Evolutionary conservation across 2,113 vertebrate genomes (phyloP), one percentile per base, ranked within the genome.

Genomic region (Pteruthius melanotis): DNA sequence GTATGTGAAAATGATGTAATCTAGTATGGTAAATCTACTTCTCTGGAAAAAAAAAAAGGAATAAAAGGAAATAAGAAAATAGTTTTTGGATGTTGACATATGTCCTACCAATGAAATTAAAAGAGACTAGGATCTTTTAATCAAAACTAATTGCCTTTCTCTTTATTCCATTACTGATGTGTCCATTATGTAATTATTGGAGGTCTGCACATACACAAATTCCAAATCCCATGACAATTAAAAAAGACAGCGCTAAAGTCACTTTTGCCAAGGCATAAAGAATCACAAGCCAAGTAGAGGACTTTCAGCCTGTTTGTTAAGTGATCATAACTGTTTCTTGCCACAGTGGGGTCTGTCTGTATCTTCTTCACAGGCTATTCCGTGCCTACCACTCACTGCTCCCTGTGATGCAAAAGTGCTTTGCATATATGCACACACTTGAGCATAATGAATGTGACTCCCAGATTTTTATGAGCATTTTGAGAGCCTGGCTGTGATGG

Each of bases 1-100:
- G 4, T 64, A 64, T 83, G 83, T 90, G 69, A 93, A 97, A 95
- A 96, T 84, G 83, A 90, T 72, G 83, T 83, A 85, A 94, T 93
- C 56, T 80, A 63, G 63, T 44, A 76, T 60, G 54, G 31, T 72
- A 76, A 79, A 71, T 71, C 23, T 50, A 75, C 39, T 96, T 89
- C 90, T 69, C 77, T 90, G 47, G 10, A 1, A 4, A 19, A 35
- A 80, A 79, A 74, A 33, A 65, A 68, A 37, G 6, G 39, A 77
- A 56, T 50, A n/a, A 56, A 72, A 66, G 24, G n/a, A 53, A 72
- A 60, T 28, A 27, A 20, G 79, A 35, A 54, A 80, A 26, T 57
- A 40, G 9, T 79, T 78, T 50, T 21, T 87, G 40, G 44, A 90
- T 93, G 24, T 71, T 90, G 68, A 94, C 59, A 81, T 56, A 66